Conservation (phyloP, 2,797 vertebrate species). For the Catostomus latipinnis region DNA sequence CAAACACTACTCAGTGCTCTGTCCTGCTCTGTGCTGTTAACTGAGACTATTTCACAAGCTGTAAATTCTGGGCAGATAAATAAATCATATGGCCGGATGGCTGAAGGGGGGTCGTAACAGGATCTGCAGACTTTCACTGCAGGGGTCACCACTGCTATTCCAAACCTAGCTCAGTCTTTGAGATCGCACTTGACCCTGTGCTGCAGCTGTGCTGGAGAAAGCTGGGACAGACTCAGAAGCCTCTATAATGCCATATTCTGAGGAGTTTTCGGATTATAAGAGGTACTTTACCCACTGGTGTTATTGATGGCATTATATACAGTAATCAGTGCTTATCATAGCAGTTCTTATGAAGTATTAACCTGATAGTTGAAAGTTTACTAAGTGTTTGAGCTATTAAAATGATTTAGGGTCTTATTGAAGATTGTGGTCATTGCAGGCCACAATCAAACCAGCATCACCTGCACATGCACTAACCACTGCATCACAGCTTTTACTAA, state of each 20-base stretch:
- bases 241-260: slow-evolving; percentile 36
- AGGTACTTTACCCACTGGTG: neutral
- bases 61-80: slow-evolving; percentile 77
- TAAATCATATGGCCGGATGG: slow-evolving; percentile 72
- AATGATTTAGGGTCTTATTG: too few relatives aligned
- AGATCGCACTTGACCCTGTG: slow-evolving; percentile 10
- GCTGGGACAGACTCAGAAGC: neutral
- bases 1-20: slow-evolving; percentile 18
- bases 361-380: too few relatives aligned
- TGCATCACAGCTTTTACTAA: too few relatives aligned
- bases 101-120: slow-evolving; percentile 56
- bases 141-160: slow-evolving; percentile 72
- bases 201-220: slow-evolving; percentile 49
- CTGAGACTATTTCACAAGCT: slow-evolving; percentile 74
- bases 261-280: slow-evolving; percentile 14
- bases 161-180: slow-evolving; percentile 63
- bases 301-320: neutral
- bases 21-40: slow-evolving; percentile 66
- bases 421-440: too few relatives aligned
- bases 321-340: too few relatives aligned
- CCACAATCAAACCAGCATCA: too few relatives aligned
- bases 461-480: too few relatives aligned
- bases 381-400: too few relatives aligned
- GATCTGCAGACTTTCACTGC: slow-evolving; percentile 72
- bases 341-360: too few relatives aligned